Conservation (phyloP, 2,113 vertebrate species). For the Petrocephalus microphthalmus region DNA sequence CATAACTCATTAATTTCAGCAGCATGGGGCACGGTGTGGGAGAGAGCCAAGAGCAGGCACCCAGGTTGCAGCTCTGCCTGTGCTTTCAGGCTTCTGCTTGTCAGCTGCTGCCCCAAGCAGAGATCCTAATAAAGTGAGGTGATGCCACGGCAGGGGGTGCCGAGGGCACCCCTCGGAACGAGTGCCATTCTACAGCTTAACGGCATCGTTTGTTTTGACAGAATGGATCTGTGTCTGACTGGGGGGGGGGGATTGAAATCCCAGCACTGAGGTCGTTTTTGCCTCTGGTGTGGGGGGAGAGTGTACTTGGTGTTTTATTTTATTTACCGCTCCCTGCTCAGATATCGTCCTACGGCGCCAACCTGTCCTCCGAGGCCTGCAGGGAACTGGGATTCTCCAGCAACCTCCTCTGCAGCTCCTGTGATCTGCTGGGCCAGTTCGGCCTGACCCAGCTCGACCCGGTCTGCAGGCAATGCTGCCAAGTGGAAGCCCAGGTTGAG, state of each 20-base stretch:
- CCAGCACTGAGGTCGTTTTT: neutral
- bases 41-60: neutral
- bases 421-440: constrained; percentile 89
- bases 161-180: neutral
- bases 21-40: neutral
- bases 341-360: constrained; percentile 70
- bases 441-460: constrained; percentile 74
- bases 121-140: neutral
- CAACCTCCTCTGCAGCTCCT: constrained; percentile 93
- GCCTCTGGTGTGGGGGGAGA: neutral
- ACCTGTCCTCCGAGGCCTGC: constrained; percentile 87
- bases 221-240: neutral
- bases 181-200: neutral
- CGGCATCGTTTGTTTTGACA: neutral
- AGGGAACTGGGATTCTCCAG: constrained; percentile 93
- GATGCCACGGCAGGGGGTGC: neutral
- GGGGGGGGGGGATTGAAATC: neutral
- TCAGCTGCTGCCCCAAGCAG: constrained; percentile 16
- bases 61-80: neutral
- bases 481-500: constrained; percentile 89
- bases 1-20: constrained; percentile 10
- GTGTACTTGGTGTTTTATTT: neutral
- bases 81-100: neutral
- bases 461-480: constrained; percentile 83
- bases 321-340: constrained; percentile 44